A percentile compares a stretch with the other conserved stretches of the same genome.
Conservation (phyloP, 1,140 invertebrate genomes). For the Drosophila guanche region DNA sequence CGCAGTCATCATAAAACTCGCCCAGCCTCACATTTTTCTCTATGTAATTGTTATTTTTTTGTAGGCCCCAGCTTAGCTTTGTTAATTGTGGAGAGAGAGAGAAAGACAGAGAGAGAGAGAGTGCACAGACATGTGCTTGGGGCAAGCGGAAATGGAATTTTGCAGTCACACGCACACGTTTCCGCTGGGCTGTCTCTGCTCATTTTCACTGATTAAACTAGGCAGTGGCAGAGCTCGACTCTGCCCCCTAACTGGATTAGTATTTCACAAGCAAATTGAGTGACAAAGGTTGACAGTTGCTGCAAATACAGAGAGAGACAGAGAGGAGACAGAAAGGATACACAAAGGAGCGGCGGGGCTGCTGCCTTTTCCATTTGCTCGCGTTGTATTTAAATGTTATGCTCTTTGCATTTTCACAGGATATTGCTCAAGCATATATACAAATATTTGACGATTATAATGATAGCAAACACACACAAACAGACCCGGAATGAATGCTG, state of each 20-base stretch:
- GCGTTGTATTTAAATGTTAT: constrained; percentile 60
- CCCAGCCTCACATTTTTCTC: constrained; percentile 29
- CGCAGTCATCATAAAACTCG: constrained; percentile 63
- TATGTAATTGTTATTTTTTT: constrained; percentile 59
- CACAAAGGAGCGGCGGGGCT: background rate
- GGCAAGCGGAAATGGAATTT: constrained; percentile 76
- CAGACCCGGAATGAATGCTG: background rate
- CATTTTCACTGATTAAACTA: constrained; percentile 76
- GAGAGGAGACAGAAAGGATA: background rate
- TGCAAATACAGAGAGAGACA: constrained; percentile 44
- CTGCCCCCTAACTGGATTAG: constrained; percentile 71
- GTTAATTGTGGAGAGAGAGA: constrained; percentile 33
- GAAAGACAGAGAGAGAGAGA: background rate
- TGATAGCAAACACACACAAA: constrained; percentile 35
- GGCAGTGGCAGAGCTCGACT: constrained; percentile 32
- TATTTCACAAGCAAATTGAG: constrained; percentile 77
- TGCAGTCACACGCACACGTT: constrained; percentile 68
- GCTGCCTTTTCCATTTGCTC: constrained; percentile 48
- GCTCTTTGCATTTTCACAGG: constrained; percentile 54
- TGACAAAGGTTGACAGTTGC: constrained; percentile 79
- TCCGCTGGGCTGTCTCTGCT: constrained; percentile 63
- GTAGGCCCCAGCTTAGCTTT: constrained; percentile 38
- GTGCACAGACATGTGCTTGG: constrained; percentile 8
- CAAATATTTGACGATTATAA: constrained; percentile 74
- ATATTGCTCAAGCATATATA: constrained; percentile 59